These are phyloP conservation scores for Glaucopsyche alexis DNA, from an alignment of 2,888 invertebrate genomes.

Conservation along the genomic window DNA sequence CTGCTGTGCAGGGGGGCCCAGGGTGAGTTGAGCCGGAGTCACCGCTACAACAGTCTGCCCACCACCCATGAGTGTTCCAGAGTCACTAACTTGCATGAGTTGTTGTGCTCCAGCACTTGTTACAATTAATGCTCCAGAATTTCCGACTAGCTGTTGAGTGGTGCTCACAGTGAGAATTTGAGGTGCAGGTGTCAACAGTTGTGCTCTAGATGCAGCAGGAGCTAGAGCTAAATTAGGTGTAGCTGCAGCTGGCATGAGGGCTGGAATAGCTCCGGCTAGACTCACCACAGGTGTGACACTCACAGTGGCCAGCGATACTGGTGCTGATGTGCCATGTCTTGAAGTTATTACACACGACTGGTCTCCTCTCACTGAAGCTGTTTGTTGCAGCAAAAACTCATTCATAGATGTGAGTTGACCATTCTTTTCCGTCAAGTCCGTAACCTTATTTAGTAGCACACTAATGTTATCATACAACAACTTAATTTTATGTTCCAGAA, in stretches of 20 bases:
- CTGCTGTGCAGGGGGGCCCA: slow-evolving; percentile 66
- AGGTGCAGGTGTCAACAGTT: slow-evolving; percentile 70
- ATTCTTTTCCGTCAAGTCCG: slow-evolving; percentile 72
- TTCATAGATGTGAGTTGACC: slow-evolving; percentile 71
- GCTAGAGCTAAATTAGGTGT: slow-evolving; percentile 66
- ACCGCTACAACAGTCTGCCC: slow-evolving; percentile 75
- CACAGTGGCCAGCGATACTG: slow-evolving; percentile 72
- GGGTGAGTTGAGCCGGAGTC: slow-evolving; percentile 68
- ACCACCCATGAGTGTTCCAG: slow-evolving; percentile 71
- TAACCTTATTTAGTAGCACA: slow-evolving; percentile 69
- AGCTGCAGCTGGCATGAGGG: slow-evolving; percentile 66
- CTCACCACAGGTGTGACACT: slow-evolving; percentile 75
- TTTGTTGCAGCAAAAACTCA: slow-evolving; percentile 71
- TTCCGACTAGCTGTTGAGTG: slow-evolving; percentile 71
- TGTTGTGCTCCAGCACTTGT: slow-evolving; percentile 76
- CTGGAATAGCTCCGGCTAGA: slow-evolving; percentile 65
- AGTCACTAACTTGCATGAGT: slow-evolving; percentile 76
- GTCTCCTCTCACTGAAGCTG: slow-evolving; percentile 63
- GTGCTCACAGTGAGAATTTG: slow-evolving; percentile 74
- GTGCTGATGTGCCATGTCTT: slow-evolving; percentile 70
- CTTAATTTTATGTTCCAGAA: slow-evolving; percentile 66
- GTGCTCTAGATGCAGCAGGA: slow-evolving; percentile 70
- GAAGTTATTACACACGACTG: slow-evolving; percentile 75
- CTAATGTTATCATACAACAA: slow-evolving; percentile 73
- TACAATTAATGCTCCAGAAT: slow-evolving; percentile 72